These are phyloP conservation scores for Drosophila hydei DNA, from an alignment of 1,140 invertebrate genomes.

Conservation along the genomic window DNA sequence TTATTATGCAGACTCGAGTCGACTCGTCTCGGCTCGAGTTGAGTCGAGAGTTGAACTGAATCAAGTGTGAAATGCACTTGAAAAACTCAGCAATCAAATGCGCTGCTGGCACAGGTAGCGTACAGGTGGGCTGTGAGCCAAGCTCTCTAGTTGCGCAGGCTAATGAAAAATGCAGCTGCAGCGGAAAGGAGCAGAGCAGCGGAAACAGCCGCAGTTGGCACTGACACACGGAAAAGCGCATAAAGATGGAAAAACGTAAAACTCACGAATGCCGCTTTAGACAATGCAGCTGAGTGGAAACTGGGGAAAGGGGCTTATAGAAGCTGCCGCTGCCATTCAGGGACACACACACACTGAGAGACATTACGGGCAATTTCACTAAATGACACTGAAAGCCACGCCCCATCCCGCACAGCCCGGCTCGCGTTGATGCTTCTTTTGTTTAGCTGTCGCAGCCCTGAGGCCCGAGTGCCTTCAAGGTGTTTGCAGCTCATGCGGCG, in stretches of 20 bases:
- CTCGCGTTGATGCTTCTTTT: slow-evolving; percentile 46
- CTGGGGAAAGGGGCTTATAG: not conserved
- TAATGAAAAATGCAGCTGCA: slow-evolving; percentile 69
- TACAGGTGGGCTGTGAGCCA: slow-evolving; percentile 58
- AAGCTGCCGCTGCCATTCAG: slow-evolving; percentile 38
- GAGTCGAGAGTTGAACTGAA: slow-evolving; percentile 35
- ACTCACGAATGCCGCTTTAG: slow-evolving; percentile 46
- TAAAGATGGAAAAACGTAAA: slow-evolving; percentile 56
- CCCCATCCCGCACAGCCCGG: not conserved
- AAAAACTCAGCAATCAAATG: slow-evolving; percentile 56
- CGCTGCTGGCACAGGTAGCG: not conserved
- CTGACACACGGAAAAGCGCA: slow-evolving; percentile 61
- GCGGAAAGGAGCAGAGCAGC: slow-evolving; percentile 12
- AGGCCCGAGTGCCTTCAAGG: slow-evolving; percentile 61
- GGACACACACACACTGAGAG: slow-evolving; percentile 33
- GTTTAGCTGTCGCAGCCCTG: slow-evolving; percentile 50
- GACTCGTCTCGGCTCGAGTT: slow-evolving; percentile 25
- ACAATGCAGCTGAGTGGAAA: slow-evolving; percentile 54
- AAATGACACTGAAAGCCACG: slow-evolving; percentile 67
- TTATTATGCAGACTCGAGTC: slow-evolving; percentile 48
- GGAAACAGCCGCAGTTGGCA: slow-evolving; percentile 50
- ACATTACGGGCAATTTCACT: slow-evolving; percentile 79
- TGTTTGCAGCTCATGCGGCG: slow-evolving; percentile 65
- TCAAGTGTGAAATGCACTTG: slow-evolving; percentile 75
- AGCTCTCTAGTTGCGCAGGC: slow-evolving; percentile 40